Evolutionary conservation across 37 sponge, comb jelly and placozoan species (phyloP).

Genomic region (Diacarnus erythraeanus): DNA sequence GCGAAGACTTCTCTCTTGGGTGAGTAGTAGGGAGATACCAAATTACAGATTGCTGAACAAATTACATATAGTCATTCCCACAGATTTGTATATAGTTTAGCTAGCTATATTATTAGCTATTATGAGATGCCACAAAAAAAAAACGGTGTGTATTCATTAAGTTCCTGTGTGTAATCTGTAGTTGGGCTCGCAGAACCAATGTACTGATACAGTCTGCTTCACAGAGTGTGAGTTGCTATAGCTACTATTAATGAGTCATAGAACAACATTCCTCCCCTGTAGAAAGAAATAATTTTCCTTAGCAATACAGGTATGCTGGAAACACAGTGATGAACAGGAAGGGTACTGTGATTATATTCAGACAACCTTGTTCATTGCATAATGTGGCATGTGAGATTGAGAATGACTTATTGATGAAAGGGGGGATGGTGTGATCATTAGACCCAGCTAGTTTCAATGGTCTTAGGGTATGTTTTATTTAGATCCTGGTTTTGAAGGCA

Average conservation of each 20-base stretch:
- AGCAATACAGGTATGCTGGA: no score
- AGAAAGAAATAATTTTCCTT: no score
- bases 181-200: conserved; percentile 49
- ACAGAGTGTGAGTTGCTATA: conserved; percentile 33
- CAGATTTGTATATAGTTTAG: no score
- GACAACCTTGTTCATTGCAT: background rate
- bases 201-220: conserved; percentile 55
- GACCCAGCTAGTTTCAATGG: background rate
- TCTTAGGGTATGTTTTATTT: background rate
- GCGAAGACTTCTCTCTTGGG: conserved; percentile 32
- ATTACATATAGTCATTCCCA: no score
- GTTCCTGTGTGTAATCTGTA: no score
- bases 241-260: background rate
- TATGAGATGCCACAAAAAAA: no score
- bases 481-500: conserved; percentile 42
- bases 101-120: no score
- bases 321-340: no score
- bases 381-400: background rate
- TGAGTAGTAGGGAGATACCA: conserved; percentile 18
- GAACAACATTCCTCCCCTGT: no score
- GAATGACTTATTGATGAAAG: background rate
- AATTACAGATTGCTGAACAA: background rate
- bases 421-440: no score
- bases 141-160: no score
- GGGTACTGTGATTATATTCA: no score